phyloP scores from a whole-genome alignment of 2,797 vertebrate species.

The Borostomias antarcticus region DNA sequence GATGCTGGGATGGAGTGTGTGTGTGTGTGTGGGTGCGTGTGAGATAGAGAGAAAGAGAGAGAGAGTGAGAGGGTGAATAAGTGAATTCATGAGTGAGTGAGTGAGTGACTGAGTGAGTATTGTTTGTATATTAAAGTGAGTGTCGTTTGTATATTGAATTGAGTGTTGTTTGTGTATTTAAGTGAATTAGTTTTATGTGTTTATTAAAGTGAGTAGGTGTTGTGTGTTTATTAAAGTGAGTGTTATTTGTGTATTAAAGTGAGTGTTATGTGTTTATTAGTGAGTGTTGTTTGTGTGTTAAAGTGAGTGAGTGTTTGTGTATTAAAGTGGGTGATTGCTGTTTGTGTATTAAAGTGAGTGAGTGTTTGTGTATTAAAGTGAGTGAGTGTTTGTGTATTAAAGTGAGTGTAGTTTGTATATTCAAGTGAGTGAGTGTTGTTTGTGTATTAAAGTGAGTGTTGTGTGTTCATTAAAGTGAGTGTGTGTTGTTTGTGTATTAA shows the following conservation, averaged over 20 bases:
- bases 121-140: too few relatives aligned
- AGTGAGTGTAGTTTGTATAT: slow-evolving; percentile 13
- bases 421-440: slow-evolving; percentile 30
- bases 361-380: neutral
- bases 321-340: slow-evolving; percentile 20
- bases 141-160: neutral
- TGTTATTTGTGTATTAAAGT: neutral
- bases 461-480: too few relatives aligned
- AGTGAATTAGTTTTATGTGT: neutral
- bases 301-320: slow-evolving; percentile 43
- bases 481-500: neutral
- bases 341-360: slow-evolving; percentile 7
- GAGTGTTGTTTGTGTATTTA: neutral
- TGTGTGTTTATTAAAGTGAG: neutral
- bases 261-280: neutral
- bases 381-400: neutral
- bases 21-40: slow-evolving; percentile 10
- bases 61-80: neutral
- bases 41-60: neutral
- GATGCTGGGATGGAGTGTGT: slow-evolving; percentile 28
- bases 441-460: too few relatives aligned
- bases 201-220: neutral
- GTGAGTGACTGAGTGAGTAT: neutral
- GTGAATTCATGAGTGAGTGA: neutral
- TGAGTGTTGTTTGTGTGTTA: slow-evolving; percentile 42